Percentiles rank a stretch among this genome's conserved stretches.
phyloP scores from a whole-genome alignment of 2,797 vertebrate species.

The Pipistrellus nathusii region DNA sequence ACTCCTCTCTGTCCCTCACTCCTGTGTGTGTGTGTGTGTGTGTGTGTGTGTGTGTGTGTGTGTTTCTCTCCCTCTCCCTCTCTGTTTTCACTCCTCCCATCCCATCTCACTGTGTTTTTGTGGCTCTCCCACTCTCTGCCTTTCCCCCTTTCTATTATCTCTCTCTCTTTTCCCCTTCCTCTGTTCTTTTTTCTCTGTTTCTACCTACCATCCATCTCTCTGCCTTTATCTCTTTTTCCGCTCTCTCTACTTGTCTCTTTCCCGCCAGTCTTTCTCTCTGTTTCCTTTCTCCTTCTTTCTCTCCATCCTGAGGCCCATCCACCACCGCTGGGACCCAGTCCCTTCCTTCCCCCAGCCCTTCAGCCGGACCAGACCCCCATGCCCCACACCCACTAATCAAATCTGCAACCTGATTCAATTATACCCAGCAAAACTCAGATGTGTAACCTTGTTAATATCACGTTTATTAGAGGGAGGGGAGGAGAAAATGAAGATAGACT shows the following conservation, averaged over 20 bases:
- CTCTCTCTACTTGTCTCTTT: neutral
- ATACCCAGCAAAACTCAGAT: slow-evolving; percentile 86
- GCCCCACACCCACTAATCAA: slow-evolving; percentile 86
- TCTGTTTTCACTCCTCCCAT: neutral
- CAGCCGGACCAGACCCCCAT: slow-evolving; percentile 74
- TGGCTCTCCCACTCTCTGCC: neutral
- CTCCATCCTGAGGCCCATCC: neutral
- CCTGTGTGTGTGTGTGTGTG: too few relatives aligned
- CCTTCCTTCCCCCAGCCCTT: slow-evolving; percentile 17
- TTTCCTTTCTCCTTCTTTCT: neutral
- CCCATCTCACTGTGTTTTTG: too few relatives aligned
- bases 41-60: neutral
- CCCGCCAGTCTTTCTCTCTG: neutral
- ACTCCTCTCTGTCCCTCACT: neutral
- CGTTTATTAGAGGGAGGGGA: slow-evolving; percentile 90
- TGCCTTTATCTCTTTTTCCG: neutral
- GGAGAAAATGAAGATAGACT: slow-evolving; percentile 92
- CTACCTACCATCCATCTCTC: neutral
- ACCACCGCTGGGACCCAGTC: neutral
- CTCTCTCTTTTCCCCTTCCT: neutral
- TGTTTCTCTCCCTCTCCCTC: neutral
- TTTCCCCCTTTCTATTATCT: neutral
- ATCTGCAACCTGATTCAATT: slow-evolving; percentile 88
- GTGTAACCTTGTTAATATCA: slow-evolving; percentile 91
- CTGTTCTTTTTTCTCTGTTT: neutral